A percentile compares a stretch with the other conserved stretches of the same genome.
These are phyloP conservation scores for Caracal caracal DNA, from an alignment of 2,113 vertebrate species.

Conservation along the genomic window DNA sequence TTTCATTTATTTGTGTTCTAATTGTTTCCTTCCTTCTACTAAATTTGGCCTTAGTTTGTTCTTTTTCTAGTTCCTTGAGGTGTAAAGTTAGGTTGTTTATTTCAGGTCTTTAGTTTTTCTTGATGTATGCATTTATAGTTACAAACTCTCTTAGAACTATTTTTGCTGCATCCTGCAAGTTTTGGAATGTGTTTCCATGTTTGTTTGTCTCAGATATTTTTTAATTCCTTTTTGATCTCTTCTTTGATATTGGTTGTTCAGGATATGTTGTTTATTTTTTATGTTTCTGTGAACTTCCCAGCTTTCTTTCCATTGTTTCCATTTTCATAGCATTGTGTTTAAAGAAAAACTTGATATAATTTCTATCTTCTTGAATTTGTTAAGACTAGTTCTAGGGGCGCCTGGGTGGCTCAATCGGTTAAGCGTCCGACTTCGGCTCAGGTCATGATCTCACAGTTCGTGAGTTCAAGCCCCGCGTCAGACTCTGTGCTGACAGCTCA, in stretches of 20 bases:
- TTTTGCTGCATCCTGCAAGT: not conserved
- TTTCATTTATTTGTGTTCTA: not conserved
- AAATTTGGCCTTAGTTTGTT: not conserved
- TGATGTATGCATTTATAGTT: not conserved
- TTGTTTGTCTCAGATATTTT: not conserved
- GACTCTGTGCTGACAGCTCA: too few relatives aligned
- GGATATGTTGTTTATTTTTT: not conserved
- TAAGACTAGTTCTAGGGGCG: not conserved
- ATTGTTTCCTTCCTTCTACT: not conserved
- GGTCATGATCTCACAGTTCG: too few relatives aligned
- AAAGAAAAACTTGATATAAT: not conserved
- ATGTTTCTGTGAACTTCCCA: not conserved
- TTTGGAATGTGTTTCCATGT: slow-evolving; percentile 8
- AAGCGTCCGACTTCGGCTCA: too few relatives aligned
- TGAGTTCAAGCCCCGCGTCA: too few relatives aligned
- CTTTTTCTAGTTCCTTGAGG: not conserved
- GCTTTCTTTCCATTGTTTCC: not conserved
- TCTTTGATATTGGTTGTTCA: not conserved
- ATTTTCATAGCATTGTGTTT: not conserved
- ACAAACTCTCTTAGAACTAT: not conserved
- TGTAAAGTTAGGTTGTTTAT: not conserved
- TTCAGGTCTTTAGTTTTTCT: not conserved
- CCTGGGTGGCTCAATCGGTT: too few relatives aligned
- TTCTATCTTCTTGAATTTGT: not conserved
- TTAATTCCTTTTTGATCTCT: not conserved